Base-by-base conservation (phyloP, 2,797 vertebrate genomes). In the Rhyacichthys aspro region DNA sequence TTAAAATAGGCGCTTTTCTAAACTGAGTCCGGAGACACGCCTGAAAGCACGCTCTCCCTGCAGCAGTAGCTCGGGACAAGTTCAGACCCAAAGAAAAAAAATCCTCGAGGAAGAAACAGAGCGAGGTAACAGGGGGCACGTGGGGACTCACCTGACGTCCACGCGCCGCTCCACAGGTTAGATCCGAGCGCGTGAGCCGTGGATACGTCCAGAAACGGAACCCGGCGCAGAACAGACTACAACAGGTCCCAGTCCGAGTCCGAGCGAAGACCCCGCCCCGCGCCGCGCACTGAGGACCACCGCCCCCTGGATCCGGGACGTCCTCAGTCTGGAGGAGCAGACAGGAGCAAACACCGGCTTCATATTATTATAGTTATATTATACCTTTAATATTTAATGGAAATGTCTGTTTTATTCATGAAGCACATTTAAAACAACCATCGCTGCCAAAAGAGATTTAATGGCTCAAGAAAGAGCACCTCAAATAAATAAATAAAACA, bases 71-170 rank as follows among this genome's bases (percentile, higher is more conserved):
- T 64, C 39, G 33, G 45, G 48, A 50, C 52, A 64, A 76, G 56
- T 39, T 68, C 0, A 47, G 36, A 18, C 50, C 28, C 4, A 1
- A 11, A 38, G 16, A 52, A 49, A 49, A n/a, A n/a, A 52, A 49
- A 49, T 11, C 32, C 11, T 9, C 1, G 32, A 36, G 11, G 15
- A 36, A 47, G 43, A 41, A 59, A 2, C 1, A 17, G 12, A 2
- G 10, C 52, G 2, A n/a, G 0, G 6, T 1, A 46, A 42, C 44
- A 41, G 34, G 55, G 3, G 16, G 43, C 55, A 23, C 49, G 17
- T 38, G 49, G 48, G 23, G 9, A 79, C 86, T 85, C 76, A 86
- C 86, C 84, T 84, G 70, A 68, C 46, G 43, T 55, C 57, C 3
- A 17, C 42, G 17, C 23, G 43, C 71, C 15, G 59, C 43, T 65